A percentile compares a stretch with the other conserved stretches of the same genome.
phyloP scores from a whole-genome alignment of 2,797 vertebrate genomes.

The Fundulus diaphanus region DNA sequence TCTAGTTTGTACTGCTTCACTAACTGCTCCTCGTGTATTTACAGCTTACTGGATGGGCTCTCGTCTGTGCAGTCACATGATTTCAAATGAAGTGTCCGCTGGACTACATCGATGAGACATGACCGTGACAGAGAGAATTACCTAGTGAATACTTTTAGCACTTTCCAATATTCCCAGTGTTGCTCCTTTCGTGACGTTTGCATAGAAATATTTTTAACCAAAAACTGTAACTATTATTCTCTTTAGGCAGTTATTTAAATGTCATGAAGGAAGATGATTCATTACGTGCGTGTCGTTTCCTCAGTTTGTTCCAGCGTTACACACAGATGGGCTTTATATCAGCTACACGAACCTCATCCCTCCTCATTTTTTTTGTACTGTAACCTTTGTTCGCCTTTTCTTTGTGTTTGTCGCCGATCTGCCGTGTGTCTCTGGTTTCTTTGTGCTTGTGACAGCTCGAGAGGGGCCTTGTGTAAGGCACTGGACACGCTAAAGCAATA shows the following conservation, averaged over 20 bases:
- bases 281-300: slow-evolving; percentile 28
- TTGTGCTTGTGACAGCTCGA: slow-evolving; percentile 12
- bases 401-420: slow-evolving; percentile 13
- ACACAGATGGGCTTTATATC: slow-evolving; percentile 12
- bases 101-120: slow-evolving; percentile 47
- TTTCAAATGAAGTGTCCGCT: slow-evolving; percentile 39
- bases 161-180: slow-evolving; percentile 55
- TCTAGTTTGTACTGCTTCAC: slow-evolving; percentile 74
- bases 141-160: slow-evolving; percentile 52
- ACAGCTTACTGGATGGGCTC: slow-evolving; percentile 30
- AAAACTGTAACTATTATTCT: slow-evolving; percentile 47
- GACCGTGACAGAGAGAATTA: slow-evolving; percentile 51
- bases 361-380: slow-evolving; percentile 21
- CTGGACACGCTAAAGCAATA: slow-evolving; percentile 36
- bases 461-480: slow-evolving; percentile 1
- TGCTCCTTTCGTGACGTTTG: slow-evolving; percentile 40
- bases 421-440: slow-evolving; percentile 26
- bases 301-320: slow-evolving; percentile 39
- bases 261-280: slow-evolving; percentile 6
- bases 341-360: slow-evolving; percentile 5
- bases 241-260: slow-evolving; percentile 30
- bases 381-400: slow-evolving; percentile 17
- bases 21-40: background rate
- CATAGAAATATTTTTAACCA: slow-evolving; percentile 55
- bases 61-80: slow-evolving; percentile 58